Percentiles rank a stretch among this genome's conserved stretches.
These are phyloP conservation scores for Drosophila novamexicana DNA, from an alignment of 1,140 invertebrate genomes.

Conservation along the genomic window DNA sequence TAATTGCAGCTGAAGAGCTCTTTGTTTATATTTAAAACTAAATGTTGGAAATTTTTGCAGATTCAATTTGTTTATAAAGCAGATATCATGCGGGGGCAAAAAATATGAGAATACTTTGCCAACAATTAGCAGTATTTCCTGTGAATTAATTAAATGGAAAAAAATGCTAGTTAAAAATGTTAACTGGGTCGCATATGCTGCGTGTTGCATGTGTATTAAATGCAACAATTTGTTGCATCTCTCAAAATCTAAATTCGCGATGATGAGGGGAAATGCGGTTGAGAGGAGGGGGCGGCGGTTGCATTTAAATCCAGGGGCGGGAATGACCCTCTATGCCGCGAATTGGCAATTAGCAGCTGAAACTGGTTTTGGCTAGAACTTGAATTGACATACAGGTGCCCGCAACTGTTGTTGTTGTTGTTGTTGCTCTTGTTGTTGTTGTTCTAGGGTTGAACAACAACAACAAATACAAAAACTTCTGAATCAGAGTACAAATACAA, in stretches of 20 bases:
- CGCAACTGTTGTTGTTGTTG: not conserved
- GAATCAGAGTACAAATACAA: not conserved
- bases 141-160: constrained; percentile 43
- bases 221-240: constrained; percentile 18
- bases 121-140: constrained; percentile 29
- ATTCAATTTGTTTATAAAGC: not conserved
- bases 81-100: not conserved
- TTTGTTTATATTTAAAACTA: no score
- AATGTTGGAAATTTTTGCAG: no score
- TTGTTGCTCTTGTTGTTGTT: not conserved
- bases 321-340: not conserved
- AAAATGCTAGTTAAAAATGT: not conserved
- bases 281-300: not conserved
- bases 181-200: not conserved
- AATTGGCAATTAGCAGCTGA: constrained; percentile 39
- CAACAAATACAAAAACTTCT: not conserved
- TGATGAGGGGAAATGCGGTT: not conserved
- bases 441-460: constrained; percentile 1
- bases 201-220: not conserved
- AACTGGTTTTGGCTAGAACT: constrained; percentile 44
- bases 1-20: no score
- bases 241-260: constrained; percentile 16
- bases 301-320: not conserved
- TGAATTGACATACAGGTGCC: constrained; percentile 25
- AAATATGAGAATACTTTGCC: not conserved